Conservation (phyloP, 2,888 invertebrate species). For the Reticulitermes lucifugus region DNA sequence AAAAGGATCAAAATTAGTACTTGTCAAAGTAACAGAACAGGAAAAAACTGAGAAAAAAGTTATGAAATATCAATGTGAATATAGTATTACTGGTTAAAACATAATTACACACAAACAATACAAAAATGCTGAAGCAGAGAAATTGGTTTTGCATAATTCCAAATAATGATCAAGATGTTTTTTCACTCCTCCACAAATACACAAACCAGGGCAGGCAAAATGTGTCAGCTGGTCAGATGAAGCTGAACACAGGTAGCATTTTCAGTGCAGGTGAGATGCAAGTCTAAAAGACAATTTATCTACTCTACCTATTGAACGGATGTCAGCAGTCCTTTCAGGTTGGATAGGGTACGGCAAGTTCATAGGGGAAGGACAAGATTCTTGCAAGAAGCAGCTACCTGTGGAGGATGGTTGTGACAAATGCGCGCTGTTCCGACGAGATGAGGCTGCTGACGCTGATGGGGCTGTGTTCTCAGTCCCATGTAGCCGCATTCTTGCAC, state of each 20-base stretch:
- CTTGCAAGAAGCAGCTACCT: constrained; percentile 22
- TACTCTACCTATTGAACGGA: constrained; percentile 3
- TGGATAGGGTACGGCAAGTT: not conserved
- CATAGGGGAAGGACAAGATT: not conserved
- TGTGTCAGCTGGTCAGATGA: not conserved
- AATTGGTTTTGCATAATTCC: no score
- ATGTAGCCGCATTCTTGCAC: constrained; percentile 75
- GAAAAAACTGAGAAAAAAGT: no score
- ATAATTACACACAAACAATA: no score
- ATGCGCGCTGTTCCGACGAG: constrained; percentile 49
- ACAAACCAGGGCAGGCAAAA: not conserved
- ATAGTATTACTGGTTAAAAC: no score
- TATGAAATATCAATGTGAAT: no score
- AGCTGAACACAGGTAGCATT: not conserved
- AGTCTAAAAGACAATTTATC: not conserved
- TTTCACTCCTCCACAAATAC: no score
- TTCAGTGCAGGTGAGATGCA: not conserved
- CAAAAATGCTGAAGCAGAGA: no score
- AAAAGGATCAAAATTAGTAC: no score
- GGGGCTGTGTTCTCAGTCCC: constrained; percentile 67
- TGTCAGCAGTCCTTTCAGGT: not conserved
- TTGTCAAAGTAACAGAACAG: no score
- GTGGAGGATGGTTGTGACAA: constrained; percentile 56
- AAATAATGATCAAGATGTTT: no score
- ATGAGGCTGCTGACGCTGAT: constrained; percentile 42